Evolutionary conservation across 2,113 vertebrate species (phyloP), one percentile per base, ranked within the genome.

Genomic region (Dasyornis broadbenti): DNA sequence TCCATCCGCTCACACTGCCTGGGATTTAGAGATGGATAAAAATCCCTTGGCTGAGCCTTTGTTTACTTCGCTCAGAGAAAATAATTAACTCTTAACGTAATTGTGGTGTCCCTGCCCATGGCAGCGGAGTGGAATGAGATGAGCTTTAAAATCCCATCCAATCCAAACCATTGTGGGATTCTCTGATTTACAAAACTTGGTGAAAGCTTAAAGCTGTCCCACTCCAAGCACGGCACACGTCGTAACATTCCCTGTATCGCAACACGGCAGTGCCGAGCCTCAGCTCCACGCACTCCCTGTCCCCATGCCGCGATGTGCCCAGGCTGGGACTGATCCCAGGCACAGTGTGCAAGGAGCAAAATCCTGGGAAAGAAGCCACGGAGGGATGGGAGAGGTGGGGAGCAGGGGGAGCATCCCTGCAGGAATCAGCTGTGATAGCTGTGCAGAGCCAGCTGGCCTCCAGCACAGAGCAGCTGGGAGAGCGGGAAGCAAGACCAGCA

Each of bases 171-270:
- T 15, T 12, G 30, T 30, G 69, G 39, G 45, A 53, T 39, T 30
- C 28, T 75, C 39, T 75, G 53, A 39, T 52, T 63, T 39, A n/a
- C 59, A 60, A n/a, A 87, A 84, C 50, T 40, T 12, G 39, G 81
- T 50, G 37, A 54, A 82, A 42, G 7, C 49, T 52, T 64, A 50
- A 47, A 72, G 33, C 66, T 56, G 60, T 18, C 42, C 33, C 6
- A 1, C 31, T 44, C 49, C 50, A 49, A 69, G 70, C 11, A 47
- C 0, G 1, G 37, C 31, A 17, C 27, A 71, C 11, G 6, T 6
- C 4, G 1, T 2, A 26, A 56, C 1, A 40, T 15, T 28, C 13
- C 30, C 45, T 14, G 21, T 18, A 10, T 14, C n/a, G 19, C 1
- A 4, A 1, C 60, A 61, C 1, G 4, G 31, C 60, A 86, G 75